These are phyloP conservation scores for Carlito syrichta DNA, from an alignment of 2,113 vertebrate genomes.

Conservation along the genomic window DNA sequence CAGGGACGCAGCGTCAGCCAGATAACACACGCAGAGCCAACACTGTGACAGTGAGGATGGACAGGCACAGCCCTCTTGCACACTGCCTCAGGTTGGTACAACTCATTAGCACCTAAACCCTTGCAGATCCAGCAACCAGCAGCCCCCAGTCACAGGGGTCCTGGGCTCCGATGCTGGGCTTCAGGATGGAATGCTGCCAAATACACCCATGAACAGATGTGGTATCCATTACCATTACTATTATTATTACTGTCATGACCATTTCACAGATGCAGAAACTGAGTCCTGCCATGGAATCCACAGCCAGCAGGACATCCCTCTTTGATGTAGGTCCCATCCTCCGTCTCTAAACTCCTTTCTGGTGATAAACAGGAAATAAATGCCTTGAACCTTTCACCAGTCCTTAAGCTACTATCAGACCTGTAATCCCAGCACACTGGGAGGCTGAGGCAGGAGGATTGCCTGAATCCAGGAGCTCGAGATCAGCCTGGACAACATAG, in stretches of 20 bases:
- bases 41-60: background rate
- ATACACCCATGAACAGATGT: background rate
- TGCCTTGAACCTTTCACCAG: background rate
- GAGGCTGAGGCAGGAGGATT: too few species aligned
- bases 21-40: background rate
- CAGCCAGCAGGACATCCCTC: background rate
- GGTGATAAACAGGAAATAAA: background rate
- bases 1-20: background rate
- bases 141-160: accelerated
- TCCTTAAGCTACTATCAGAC: background rate
- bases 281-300: background rate
- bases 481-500: too few species aligned
- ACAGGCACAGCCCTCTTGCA: too few species aligned
- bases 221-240: background rate
- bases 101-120: background rate
- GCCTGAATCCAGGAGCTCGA: too few species aligned
- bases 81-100: background rate
- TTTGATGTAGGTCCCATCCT: background rate
- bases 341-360: background rate
- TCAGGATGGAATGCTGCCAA: background rate
- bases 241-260: background rate
- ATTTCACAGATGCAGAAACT: background rate
- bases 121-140: background rate
- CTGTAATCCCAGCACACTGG: accelerated
- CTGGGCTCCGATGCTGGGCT: background rate